A percentile compares a stretch with the other conserved stretches of the same genome.
phyloP scores from a whole-genome alignment of 2,113 vertebrate species.

The Siniperca knerii region DNA sequence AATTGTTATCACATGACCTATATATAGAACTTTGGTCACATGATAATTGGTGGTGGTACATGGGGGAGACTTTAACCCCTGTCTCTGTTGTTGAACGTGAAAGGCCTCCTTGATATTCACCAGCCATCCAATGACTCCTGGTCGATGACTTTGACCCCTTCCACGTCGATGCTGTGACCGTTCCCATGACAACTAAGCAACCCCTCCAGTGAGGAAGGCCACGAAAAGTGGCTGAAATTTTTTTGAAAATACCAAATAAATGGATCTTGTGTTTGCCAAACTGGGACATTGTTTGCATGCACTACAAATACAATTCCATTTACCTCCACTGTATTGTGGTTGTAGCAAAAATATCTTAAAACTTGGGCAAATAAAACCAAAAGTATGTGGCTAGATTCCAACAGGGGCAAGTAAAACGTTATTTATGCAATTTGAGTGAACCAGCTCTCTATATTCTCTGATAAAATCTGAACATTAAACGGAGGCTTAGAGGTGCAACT shows the following conservation, averaged over 20 bases:
- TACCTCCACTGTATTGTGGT: not conserved
- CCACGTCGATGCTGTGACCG: too few species aligned
- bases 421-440: not conserved
- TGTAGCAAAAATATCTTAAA: not conserved
- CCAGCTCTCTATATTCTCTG: not conserved
- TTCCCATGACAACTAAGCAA: not conserved
- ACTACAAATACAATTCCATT: not conserved
- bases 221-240: not conserved
- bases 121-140: not conserved
- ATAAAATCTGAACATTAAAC: not conserved
- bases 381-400: not conserved
- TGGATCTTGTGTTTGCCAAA: not conserved
- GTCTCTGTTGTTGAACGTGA: not conserved
- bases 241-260: not conserved
- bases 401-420: not conserved
- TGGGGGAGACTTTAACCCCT: not conserved
- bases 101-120: not conserved
- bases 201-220: not conserved
- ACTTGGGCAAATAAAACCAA: not conserved
- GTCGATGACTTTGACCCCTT: not conserved
- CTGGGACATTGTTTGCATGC: not conserved
- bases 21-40: not conserved
- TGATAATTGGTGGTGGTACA: not conserved
- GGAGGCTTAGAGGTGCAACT: not conserved
- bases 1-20: not conserved